Base-by-base conservation (phyloP, 1,140 invertebrate genomes). In the Camponotus pennsylvanicus region DNA sequence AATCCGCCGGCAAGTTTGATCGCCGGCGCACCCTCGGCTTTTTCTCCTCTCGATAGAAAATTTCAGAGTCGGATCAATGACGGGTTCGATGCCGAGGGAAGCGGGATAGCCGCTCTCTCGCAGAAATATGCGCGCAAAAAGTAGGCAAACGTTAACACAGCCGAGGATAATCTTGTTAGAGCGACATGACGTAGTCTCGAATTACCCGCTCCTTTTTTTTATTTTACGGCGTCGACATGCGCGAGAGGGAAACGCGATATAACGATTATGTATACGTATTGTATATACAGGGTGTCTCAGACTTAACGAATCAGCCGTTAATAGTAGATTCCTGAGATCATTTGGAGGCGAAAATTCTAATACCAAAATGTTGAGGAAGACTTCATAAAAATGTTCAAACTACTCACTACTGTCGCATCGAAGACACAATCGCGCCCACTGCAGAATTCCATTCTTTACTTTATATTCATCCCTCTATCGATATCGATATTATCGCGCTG, bases 151-250 rank as follows among this genome's bases (percentile, higher is more conserved):
- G 79, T 83, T 73, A 83, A 83, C 79, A 32, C 37, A 70, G 21
- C 79, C 67, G 55, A 11, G 55, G 13, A 83, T 83, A 83, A 73
- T 37, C 79, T 83, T 49, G 40, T 83, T 83, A 63, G 55, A 83
- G 55, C 27, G 18, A 18, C 55, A 57, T 83, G 79, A 83, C 55
- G 79, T 45, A 45, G 55, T 40, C 18, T 42, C 34, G 66, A 57
- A 34, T 70, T 57, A 80, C 9, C 15, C n/a, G 67, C 40, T 49
- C 21, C 67, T 83, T 63, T 52, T 49, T 61, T 42, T 6, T 61
- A 34, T 71, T 59, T 61, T 61, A 34, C 55, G 32, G 18, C 40
- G 67, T 15, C 52, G 70, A 11, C 27, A 8, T 40, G 40, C 13
- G 27, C 21, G 27, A 71, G 27, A 59, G 21, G 18, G 55, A 63